Evolutionary conservation across 2,888 invertebrate genomes (phyloP).

Genomic region (Himalopsyche tibetana): DNA sequence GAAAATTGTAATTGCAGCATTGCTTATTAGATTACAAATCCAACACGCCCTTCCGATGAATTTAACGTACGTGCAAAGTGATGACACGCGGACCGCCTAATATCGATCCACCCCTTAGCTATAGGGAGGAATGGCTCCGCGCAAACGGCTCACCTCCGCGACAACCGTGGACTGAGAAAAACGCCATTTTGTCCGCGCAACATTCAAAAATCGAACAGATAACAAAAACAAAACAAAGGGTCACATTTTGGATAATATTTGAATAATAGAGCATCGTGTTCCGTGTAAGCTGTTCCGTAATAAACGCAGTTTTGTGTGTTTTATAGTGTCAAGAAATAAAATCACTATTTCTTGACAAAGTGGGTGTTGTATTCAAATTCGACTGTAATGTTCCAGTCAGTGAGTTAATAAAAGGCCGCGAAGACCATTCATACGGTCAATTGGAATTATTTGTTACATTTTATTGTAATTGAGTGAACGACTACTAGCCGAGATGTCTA

Average conservation of each 20-base stretch:
- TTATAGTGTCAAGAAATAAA: background rate
- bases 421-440: conserved; percentile 51
- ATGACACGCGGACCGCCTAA: conserved; percentile 56
- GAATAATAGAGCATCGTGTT: conserved; percentile 3
- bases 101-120: conserved; percentile 62
- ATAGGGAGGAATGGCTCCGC: conserved; percentile 61
- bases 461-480: conserved; percentile 50
- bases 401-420: conserved; percentile 56
- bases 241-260: background rate
- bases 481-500: conserved; percentile 59
- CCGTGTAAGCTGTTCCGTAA: background rate
- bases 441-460: conserved; percentile 50
- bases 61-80: conserved; percentile 59
- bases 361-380: conserved; percentile 18
- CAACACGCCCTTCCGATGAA: background rate
- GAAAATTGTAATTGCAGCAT: no score
- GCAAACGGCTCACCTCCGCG: conserved; percentile 49
- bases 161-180: conserved; percentile 7
- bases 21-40: background rate
- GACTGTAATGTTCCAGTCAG: conserved; percentile 46
- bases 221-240: conserved; percentile 28
- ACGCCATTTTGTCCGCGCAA: conserved; percentile 34
- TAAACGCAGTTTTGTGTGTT: conserved; percentile 2
- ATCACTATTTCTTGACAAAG: background rate
- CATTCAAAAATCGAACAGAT: conserved; percentile 42